Conservation (phyloP, 2,888 invertebrate genomes). For the Orchesellides sinensis region DNA sequence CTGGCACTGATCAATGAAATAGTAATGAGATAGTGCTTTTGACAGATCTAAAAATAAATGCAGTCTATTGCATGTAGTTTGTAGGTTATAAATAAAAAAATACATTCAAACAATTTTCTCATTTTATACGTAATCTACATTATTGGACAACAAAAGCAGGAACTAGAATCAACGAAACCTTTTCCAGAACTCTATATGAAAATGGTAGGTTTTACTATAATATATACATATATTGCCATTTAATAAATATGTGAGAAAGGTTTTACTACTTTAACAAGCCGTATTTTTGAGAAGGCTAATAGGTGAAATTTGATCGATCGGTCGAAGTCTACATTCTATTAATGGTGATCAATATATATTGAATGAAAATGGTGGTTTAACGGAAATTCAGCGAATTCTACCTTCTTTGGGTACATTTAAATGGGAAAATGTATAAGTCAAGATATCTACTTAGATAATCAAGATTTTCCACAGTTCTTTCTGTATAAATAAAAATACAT, state of each 20-base stretch:
- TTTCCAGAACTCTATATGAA: not conserved
- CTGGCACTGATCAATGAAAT: no score
- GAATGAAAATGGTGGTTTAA: not conserved
- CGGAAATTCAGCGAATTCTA: not conserved
- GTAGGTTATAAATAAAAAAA: no score
- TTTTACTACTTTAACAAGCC: no score
- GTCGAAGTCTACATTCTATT: no score
- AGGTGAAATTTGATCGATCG: no score
- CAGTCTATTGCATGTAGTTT: no score
- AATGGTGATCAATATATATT: not conserved
- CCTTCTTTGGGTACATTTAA: not conserved
- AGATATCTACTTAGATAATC: not conserved
- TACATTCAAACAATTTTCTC: no score
- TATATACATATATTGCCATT: not conserved
- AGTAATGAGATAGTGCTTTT: no score
- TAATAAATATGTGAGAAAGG: not conserved
- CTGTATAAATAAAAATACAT: not conserved
- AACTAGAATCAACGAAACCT: constrained; percentile 56
- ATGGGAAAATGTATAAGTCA: not conserved
- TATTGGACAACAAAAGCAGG: no score
- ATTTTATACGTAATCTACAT: no score
- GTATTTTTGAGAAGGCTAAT: no score
- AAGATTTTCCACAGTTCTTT: constrained; percentile 48
- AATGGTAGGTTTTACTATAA: not conserved
- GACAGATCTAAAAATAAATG: no score